phyloP scores from a whole-genome alignment of 1,140 invertebrate species.

The Sesamia nonagrioides region DNA sequence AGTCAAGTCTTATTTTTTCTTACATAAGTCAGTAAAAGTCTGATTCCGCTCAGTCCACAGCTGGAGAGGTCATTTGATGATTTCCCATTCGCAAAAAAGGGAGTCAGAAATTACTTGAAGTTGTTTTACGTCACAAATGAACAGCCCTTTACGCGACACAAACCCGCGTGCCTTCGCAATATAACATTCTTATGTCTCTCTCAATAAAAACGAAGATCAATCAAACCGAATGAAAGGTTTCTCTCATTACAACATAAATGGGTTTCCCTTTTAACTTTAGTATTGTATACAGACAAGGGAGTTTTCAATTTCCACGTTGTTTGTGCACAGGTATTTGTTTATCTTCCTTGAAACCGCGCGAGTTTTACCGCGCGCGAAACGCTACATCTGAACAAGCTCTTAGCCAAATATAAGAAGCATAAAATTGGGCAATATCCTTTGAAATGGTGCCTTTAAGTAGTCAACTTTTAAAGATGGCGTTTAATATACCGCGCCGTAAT shows the following conservation, averaged over 20 bases:
- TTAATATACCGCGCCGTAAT: slow-evolving; percentile 14
- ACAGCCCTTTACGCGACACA: too few relatives aligned
- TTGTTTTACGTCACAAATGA: too few relatives aligned
- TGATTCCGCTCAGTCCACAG: too few relatives aligned
- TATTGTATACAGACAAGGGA: neutral
- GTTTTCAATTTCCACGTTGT: slow-evolving; percentile 9
- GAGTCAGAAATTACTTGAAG: too few relatives aligned
- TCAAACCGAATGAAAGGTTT: neutral
- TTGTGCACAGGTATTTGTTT: neutral
- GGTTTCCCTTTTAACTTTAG: neutral
- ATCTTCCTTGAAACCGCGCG: neutral
- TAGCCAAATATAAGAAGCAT: slow-evolving; percentile 67
- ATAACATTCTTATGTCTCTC: too few relatives aligned
- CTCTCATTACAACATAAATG: neutral
- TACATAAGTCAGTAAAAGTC: too few relatives aligned
- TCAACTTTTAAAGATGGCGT: slow-evolving; percentile 17
- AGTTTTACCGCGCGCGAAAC: neutral
- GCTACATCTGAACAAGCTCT: slow-evolving; percentile 15
- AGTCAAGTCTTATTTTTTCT: too few relatives aligned
- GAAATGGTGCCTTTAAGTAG: slow-evolving; percentile 31
- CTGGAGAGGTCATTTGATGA: too few relatives aligned
- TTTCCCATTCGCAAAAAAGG: too few relatives aligned
- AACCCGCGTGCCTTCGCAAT: too few relatives aligned
- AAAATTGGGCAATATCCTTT: slow-evolving; percentile 63
- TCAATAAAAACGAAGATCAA: neutral